Conservation (phyloP, 2,113 vertebrate species). For the Ictalurus furcatus region DNA sequence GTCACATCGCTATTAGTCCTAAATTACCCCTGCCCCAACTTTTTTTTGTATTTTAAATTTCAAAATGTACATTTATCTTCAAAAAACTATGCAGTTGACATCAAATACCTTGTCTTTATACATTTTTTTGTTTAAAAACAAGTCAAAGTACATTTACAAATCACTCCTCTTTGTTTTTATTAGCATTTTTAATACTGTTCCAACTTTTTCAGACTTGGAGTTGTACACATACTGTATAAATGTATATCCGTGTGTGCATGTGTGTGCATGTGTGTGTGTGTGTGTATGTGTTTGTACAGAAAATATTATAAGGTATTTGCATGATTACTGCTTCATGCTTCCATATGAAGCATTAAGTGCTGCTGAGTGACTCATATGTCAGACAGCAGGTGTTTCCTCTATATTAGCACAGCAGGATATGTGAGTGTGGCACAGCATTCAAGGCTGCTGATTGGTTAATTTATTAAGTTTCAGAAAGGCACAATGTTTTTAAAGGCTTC, state of each 20-base stretch:
- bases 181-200: too few species aligned
- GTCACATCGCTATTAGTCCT: too few species aligned
- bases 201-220: too few species aligned
- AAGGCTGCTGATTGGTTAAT: slow-evolving; percentile 8
- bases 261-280: not conserved
- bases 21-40: too few species aligned
- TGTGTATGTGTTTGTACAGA: not conserved
- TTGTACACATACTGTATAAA: not conserved
- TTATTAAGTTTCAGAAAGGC: not conserved
- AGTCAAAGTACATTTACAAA: too few species aligned
- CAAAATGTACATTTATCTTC: too few species aligned
- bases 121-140: too few species aligned
- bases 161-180: too few species aligned
- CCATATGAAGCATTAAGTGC: not conserved
- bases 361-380: slow-evolving; percentile 25
- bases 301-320: not conserved
- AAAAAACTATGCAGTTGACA: too few species aligned
- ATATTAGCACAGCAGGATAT: slow-evolving; percentile 7
- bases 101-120: too few species aligned
- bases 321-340: not conserved
- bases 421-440: not conserved
- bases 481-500: not conserved
- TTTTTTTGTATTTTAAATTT: too few species aligned
- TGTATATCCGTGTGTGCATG: not conserved
- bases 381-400: slow-evolving; percentile 21